A percentile compares a stretch with the other conserved stretches of the same genome.
These are phyloP conservation scores for Cariama cristata DNA, from an alignment of 2,113 vertebrate genomes.

Conservation along the genomic window DNA sequence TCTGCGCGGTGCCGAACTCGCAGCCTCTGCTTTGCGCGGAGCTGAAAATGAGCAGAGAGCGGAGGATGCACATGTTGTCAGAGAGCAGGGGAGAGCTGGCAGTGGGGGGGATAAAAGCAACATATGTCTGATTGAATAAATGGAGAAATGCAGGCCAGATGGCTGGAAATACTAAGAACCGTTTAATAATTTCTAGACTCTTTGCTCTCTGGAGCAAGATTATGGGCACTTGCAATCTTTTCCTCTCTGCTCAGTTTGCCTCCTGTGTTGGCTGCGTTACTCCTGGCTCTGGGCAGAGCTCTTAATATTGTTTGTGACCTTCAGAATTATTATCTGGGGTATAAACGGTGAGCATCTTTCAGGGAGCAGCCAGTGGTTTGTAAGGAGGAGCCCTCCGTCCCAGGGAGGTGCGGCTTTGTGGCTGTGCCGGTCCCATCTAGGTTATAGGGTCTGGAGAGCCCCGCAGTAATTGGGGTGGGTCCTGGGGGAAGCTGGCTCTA, in stretches of 20 bases:
- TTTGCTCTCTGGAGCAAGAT: slow-evolving; percentile 5
- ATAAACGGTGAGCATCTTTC: neutral
- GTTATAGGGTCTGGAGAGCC: neutral
- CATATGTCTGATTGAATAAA: slow-evolving; percentile 1
- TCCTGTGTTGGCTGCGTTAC: neutral
- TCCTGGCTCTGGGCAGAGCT: neutral
- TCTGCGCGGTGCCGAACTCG: fast-evolving
- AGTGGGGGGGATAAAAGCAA: slow-evolving; percentile 26
- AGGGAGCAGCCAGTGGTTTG: neutral
- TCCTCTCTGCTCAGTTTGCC: neutral
- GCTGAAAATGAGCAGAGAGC: neutral
- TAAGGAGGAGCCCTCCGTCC: neutral
- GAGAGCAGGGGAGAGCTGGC: slow-evolving; percentile 24
- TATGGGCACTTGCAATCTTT: neutral
- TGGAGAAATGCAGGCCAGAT: slow-evolving; percentile 67
- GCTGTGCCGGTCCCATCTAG: fast-evolving
- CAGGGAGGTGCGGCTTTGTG: neutral
- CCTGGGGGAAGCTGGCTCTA: neutral
- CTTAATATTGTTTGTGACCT: neutral
- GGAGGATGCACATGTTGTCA: neutral
- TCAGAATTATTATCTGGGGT: neutral
- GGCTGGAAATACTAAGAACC: neutral
- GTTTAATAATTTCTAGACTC: neutral
- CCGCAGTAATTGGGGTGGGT: fast-evolving
- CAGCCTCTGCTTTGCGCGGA: neutral